phyloP scores from a whole-genome alignment of 2,113 vertebrate species.

The Oncorhynchus mykiss region DNA sequence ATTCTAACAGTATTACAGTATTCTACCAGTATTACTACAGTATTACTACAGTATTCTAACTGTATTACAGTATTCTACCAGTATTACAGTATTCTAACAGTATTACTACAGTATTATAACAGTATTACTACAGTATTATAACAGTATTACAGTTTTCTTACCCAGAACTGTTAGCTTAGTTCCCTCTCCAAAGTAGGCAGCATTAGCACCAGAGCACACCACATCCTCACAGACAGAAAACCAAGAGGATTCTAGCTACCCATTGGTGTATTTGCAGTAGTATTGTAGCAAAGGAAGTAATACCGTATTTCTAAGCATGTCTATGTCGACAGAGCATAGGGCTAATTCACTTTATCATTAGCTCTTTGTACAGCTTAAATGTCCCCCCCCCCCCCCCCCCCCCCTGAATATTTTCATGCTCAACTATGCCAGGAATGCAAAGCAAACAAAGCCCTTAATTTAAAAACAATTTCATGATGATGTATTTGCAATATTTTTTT shows the following conservation, averaged over 20 bases:
- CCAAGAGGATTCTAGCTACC: neutral
- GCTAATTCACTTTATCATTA: neutral
- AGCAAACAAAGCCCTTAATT: neutral
- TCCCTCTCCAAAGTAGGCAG: conserved; percentile 64
- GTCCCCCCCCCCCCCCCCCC: no score
- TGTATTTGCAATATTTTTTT: neutral
- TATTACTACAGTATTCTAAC: no score
- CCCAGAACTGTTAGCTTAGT: conserved; percentile 58
- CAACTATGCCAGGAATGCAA: neutral
- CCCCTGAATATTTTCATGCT: neutral
- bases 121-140: no score
- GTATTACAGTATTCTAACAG: no score
- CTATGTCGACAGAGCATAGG: neutral
- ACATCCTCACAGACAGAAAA: conserved; percentile 17
- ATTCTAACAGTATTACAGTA: no score
- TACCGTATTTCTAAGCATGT: neutral
- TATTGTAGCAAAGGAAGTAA: no score
- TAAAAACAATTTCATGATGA: neutral
- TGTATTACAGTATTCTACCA: no score
- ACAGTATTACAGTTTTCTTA: conserved; percentile 29
- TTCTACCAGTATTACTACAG: no score
- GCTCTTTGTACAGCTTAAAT: neutral
- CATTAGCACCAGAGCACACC: conserved; percentile 34
- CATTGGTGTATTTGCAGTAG: neutral
- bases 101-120: no score